Evolutionary conservation across 2,113 vertebrate species (phyloP).

Genomic region (human (Homo sapiens)): GRCh38 chr4:91857501-91858000

Average conservation of each 20-base stretch:
- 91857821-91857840: constrained; percentile 3
- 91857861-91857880: not conserved
- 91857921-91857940: not conserved
- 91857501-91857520: no score
- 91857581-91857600: no score
- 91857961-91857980: not conserved
- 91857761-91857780: not conserved
- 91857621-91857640: no score
- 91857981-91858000: not conserved
- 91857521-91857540: no score
- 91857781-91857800: not conserved
- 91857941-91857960: not conserved
- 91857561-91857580: no score
- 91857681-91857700: not conserved
- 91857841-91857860: not conserved
- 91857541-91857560: no score
- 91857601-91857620: no score
- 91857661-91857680: no score
- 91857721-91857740: not conserved
- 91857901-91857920: not conserved
- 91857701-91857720: not conserved
- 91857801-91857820: constrained; percentile 1
- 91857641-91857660: no score
- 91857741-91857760: not conserved
- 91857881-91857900: not conserved